Conservation (phyloP, 1,140 invertebrate genomes). For the Nasonia vitripennis region DNA sequence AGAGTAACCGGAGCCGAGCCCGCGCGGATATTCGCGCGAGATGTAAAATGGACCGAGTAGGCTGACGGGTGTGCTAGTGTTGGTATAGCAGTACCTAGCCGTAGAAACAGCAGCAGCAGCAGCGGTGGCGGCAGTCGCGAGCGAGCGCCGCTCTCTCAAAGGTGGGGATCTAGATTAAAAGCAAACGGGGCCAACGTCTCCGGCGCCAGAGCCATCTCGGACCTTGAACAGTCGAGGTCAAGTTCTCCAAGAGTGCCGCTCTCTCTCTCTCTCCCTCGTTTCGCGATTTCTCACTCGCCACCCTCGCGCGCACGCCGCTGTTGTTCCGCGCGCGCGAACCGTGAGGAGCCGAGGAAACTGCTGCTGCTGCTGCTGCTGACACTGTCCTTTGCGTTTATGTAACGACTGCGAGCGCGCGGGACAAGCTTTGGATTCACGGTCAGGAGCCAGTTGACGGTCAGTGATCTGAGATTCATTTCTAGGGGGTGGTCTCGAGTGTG, state of each 20-base stretch:
- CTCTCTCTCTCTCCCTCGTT: not conserved
- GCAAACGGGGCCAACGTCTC: conserved; percentile 74
- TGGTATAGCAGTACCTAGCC: conserved; percentile 6
- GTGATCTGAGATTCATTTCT: conserved; percentile 51
- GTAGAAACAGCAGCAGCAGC: not conserved
- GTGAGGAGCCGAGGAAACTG: not conserved
- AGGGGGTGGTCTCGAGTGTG: too few species aligned
- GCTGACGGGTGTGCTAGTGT: not conserved
- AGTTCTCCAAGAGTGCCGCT: conserved; percentile 26
- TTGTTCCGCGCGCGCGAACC: not conserved
- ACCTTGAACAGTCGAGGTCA: conserved; percentile 72
- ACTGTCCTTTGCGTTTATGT: conserved; percentile 33
- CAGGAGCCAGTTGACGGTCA: conserved; percentile 59
- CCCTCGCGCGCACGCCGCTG: conserved; percentile 4
- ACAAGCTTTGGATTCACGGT: not conserved
- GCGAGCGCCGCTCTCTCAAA: conserved; percentile 50
- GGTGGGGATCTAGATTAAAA: conserved; percentile 76
- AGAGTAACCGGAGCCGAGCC: conserved; percentile 12
- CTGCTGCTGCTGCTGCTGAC: not conserved
- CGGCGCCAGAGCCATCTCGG: conserved; percentile 72
- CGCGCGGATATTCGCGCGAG: conserved; percentile 49
- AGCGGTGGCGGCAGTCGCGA: not conserved
- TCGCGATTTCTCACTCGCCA: not conserved
- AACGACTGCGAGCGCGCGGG: not conserved
- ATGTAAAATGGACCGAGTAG: conserved; percentile 63